phyloP scores from a whole-genome alignment of 1,140 invertebrate species.

The Lysiphlebus fabarum region DNA sequence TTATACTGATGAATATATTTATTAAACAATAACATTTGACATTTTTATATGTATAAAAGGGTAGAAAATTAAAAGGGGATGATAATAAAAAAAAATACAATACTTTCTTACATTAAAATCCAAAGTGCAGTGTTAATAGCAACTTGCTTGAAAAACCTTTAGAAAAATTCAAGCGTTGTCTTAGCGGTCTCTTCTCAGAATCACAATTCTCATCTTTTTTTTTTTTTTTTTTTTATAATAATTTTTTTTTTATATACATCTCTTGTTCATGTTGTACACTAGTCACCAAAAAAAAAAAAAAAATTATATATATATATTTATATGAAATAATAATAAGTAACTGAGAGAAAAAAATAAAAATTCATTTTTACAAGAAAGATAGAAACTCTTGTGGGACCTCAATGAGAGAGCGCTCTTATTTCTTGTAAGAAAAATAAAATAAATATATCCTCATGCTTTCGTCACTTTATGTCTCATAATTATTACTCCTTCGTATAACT shows the following conservation, averaged over 20 bases:
- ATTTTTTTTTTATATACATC: not conserved
- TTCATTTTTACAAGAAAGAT: conserved; percentile 1
- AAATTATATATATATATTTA: too few relatives aligned
- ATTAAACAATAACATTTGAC: too few relatives aligned
- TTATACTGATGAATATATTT: too few relatives aligned
- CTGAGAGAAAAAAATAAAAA: too few relatives aligned
- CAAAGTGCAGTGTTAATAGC: conserved; percentile 22
- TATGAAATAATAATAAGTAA: too few relatives aligned
- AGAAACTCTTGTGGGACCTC: conserved; percentile 18
- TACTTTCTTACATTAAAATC: not conserved
- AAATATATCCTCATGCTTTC: conserved; percentile 34
- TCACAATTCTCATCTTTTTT: conserved; percentile 22
- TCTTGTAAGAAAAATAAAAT: conserved; percentile 26
- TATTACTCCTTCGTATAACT: conserved; percentile 43
- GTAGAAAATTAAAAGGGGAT: not conserved
- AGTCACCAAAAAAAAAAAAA: not conserved
- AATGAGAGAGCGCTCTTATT: conserved; percentile 21
- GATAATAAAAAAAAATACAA: not conserved
- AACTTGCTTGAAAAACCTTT: conserved; percentile 22
- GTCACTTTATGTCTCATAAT: conserved; percentile 56
- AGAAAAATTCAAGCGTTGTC: conserved; percentile 27
- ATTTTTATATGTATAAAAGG: too few relatives aligned
- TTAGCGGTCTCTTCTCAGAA: conserved; percentile 31
- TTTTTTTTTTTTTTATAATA: conserved; percentile 5
- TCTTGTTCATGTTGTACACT: not conserved